A percentile compares a stretch with the other conserved stretches of the same genome.
Evolutionary conservation across 2,888 invertebrate genomes (phyloP).

Genomic region (Limulus polyphemus): DNA sequence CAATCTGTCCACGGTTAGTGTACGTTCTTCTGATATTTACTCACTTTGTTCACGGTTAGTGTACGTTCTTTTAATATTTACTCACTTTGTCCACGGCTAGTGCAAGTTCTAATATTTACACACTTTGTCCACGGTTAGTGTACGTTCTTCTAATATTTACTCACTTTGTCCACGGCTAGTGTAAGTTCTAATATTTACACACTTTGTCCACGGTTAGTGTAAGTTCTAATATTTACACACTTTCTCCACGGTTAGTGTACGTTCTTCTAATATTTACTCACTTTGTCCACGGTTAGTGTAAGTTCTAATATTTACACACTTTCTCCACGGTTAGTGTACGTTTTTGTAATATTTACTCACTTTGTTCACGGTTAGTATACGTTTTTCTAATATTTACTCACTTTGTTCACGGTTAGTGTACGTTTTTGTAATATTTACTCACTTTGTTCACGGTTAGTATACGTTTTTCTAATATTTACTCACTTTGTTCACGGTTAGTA

Average conservation of each 20-base stretch:
- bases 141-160: neutral
- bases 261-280: neutral
- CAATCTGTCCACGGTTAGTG: neutral
- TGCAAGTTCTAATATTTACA: constrained; percentile 1
- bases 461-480: neutral
- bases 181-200: neutral
- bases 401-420: no score
- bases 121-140: constrained; percentile 16
- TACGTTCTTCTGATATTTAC: no score
- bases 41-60: no score
- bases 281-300: neutral
- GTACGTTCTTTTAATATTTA: no score
- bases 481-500: neutral
- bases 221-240: neutral
- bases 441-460: constrained; percentile 18
- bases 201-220: neutral
- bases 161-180: neutral
- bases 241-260: constrained; percentile 25
- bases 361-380: no score
- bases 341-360: no score
- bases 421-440: constrained; percentile 1
- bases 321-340: neutral
- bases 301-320: neutral
- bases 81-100: no score
- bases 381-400: no score